Percentiles rank a stretch among this genome's conserved stretches.
phyloP scores from a whole-genome alignment of 2,888 invertebrate species.

The Hemicrepidius hirtus region DNA sequence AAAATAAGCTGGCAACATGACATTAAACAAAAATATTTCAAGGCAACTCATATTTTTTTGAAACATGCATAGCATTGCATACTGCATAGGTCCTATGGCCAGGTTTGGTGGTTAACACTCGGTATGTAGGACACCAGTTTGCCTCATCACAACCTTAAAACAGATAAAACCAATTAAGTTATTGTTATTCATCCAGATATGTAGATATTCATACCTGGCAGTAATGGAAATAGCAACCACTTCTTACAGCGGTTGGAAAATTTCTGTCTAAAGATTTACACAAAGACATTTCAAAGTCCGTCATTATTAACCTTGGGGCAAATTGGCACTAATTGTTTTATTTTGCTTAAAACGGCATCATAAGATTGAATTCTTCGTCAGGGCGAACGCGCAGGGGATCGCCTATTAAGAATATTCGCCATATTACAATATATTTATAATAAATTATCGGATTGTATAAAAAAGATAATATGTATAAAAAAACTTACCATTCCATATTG shows the following conservation, averaged over 20 bases:
- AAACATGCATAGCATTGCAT: no score
- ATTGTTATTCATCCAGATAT: no score
- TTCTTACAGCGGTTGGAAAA: neutral
- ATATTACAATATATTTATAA: conserved; percentile 1
- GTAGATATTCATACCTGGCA: neutral
- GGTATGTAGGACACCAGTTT: no score
- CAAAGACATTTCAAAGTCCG: conserved; percentile 4
- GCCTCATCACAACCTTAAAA: no score
- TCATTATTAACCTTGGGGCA: conserved; percentile 3
- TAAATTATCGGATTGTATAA: no score
- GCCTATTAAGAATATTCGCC: conserved; percentile 13
- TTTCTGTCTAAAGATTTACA: neutral
- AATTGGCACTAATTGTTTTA: conserved; percentile 6
- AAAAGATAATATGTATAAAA: no score
- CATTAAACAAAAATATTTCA: no score
- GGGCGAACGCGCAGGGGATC: conserved; percentile 4
- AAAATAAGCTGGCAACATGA: no score
- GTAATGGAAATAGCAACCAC: conserved; percentile 5
- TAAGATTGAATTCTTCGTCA: conserved; percentile 1
- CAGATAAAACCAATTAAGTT: no score
- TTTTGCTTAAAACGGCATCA: conserved; percentile 1
- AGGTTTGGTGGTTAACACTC: no score
- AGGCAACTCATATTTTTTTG: no score
- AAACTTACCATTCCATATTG: neutral
- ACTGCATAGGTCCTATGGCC: no score